Conservation (phyloP, 2,113 vertebrate species). For the Stomatorhinus ivindoensis region DNA sequence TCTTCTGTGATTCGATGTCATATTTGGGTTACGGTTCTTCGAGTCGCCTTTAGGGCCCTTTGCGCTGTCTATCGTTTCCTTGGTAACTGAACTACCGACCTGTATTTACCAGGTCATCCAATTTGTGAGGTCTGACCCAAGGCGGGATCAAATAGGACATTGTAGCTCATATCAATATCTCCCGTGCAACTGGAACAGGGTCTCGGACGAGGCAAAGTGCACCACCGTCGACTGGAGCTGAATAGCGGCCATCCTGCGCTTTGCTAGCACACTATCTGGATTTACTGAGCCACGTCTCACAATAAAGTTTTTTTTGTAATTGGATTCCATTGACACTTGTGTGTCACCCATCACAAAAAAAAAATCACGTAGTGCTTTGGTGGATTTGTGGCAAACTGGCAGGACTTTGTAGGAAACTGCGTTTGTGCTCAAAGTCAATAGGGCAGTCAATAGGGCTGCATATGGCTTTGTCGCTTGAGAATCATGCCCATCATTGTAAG, state of each 20-base stretch:
- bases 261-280: background rate
- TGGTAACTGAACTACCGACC: constrained; percentile 10
- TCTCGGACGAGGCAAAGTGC: background rate
- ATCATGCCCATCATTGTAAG: background rate
- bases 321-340: background rate
- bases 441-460: too few species aligned
- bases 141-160: background rate
- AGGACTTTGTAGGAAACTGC: background rate
- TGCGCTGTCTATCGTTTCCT: background rate
- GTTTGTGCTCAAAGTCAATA: background rate
- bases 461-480: background rate
- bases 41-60: background rate
- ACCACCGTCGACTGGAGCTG: background rate
- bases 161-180: background rate
- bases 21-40: constrained; percentile 1
- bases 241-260: background rate
- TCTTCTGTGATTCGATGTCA: background rate
- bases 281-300: background rate
- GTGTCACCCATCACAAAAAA: background rate
- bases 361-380: background rate
- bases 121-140: background rate
- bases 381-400: background rate
- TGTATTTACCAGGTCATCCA: background rate
- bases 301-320: background rate
- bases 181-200: background rate